Evolutionary conservation across 2,797 vertebrate genomes (phyloP).

Genomic region (Propithecus deckenii): DNA sequence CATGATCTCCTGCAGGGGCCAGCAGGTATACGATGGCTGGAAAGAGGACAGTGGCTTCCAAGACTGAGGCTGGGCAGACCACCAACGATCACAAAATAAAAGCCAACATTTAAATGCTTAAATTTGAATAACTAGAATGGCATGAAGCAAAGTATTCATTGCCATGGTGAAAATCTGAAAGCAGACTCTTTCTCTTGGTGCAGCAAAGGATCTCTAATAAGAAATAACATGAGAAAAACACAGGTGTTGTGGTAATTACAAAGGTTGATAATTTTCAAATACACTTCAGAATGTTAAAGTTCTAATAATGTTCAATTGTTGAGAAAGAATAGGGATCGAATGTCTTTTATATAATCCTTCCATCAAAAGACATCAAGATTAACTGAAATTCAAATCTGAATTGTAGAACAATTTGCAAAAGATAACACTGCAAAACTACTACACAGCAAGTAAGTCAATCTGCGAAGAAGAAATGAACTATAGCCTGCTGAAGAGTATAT

Average conservation of each 20-base stretch:
- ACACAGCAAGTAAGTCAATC: not conserved
- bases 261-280: not conserved
- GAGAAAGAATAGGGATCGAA: not conserved
- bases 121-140: not conserved
- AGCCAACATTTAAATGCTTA: not conserved
- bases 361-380: constrained; percentile 38
- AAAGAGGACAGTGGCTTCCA: not conserved
- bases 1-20: not conserved
- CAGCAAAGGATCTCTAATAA: not conserved
- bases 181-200: not conserved
- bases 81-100: constrained; percentile 16
- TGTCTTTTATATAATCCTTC: constrained; percentile 41
- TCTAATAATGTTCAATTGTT: not conserved
- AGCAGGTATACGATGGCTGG: not conserved
- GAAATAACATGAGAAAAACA: not conserved
- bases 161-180: not conserved
- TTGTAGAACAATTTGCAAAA: constrained; percentile 43
- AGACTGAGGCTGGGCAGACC: not conserved
- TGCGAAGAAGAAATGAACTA: constrained; percentile 53
- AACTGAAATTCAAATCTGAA: constrained; percentile 49
- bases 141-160: not conserved
- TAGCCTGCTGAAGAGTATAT: not conserved
- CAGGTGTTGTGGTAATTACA: not conserved
- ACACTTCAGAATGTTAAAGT: not conserved
- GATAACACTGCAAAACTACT: constrained; percentile 17